Conservation (phyloP, 2,113 vertebrate genomes). For the Rhinoptilus africanus region DNA sequence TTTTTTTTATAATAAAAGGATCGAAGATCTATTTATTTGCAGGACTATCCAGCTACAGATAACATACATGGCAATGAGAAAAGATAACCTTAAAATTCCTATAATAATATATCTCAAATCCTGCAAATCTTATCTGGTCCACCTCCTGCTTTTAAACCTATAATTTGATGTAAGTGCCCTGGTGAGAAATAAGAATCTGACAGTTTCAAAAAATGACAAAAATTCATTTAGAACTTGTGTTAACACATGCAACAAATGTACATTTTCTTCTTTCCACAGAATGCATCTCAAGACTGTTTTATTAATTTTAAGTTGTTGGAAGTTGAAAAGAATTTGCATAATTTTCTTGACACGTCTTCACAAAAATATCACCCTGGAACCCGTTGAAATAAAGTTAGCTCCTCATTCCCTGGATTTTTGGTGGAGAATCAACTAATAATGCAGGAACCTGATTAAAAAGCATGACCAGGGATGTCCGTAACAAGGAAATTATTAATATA, state of each 20-base stretch:
- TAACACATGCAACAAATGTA: neutral
- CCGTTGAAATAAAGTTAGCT: neutral
- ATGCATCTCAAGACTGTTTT: neutral
- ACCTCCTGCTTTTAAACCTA: neutral
- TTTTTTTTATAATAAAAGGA: neutral
- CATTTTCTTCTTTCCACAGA: neutral
- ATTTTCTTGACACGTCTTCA: neutral
- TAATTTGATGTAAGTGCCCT: neutral
- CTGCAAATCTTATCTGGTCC: neutral
- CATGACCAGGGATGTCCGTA: neutral
- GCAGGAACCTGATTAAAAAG: neutral
- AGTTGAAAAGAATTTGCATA: neutral
- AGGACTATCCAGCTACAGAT: neutral
- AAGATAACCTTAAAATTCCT: neutral
- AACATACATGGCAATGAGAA: neutral
- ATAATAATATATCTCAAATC: neutral
- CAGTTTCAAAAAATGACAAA: neutral
- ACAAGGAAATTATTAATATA: neutral
- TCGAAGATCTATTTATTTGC: neutral
- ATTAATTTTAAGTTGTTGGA: neutral
- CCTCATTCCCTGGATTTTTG: neutral
- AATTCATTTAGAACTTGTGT: neutral
- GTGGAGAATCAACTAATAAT: neutral
- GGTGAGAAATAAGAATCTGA: neutral
- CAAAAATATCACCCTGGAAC: neutral